Conservation (phyloP, 2,888 invertebrate genomes). For the Andricus curvator region DNA sequence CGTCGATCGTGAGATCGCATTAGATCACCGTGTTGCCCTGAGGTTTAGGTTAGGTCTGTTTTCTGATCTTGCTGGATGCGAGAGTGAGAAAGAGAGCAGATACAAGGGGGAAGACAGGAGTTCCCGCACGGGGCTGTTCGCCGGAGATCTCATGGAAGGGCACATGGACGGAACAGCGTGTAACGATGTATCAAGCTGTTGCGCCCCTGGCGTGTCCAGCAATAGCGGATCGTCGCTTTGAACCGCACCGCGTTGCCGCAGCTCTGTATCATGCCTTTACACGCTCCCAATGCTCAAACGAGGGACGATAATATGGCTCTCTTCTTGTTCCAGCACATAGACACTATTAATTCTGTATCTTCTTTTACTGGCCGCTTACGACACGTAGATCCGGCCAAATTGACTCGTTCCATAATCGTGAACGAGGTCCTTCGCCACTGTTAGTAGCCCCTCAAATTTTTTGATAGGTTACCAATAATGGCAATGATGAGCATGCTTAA, state of each 20-base stretch:
- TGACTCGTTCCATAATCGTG: conserved; percentile 58
- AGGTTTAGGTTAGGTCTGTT: conserved; percentile 55
- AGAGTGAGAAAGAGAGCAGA: conserved; percentile 46
- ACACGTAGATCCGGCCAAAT: conserved; percentile 51
- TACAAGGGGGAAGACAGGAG: conserved; percentile 46
- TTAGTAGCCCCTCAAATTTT: not conserved
- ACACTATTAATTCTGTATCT: conserved; percentile 76
- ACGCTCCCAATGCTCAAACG: conserved; percentile 76
- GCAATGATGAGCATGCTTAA: not conserved
- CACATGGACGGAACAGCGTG: conserved; percentile 74
- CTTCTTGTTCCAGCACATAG: conserved; percentile 73
- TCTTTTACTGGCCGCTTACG: conserved; percentile 53
- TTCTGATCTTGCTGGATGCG: conserved; percentile 34
- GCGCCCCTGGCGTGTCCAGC: conserved; percentile 77
- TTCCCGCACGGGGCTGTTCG: conserved; percentile 44
- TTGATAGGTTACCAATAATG: not conserved
- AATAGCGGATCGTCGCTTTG: conserved; percentile 76
- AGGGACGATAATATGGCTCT: conserved; percentile 72
- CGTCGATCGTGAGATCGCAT: conserved; percentile 66
- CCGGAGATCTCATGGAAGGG: conserved; percentile 47
- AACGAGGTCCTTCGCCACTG: conserved; percentile 39
- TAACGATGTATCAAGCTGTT: conserved; percentile 78
- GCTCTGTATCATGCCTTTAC: conserved; percentile 74
- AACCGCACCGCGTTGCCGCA: conserved; percentile 69
- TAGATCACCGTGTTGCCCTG: conserved; percentile 58